Evolutionary conservation across 2,113 vertebrate genomes (phyloP).

Genomic region (Equus quagga): DNA sequence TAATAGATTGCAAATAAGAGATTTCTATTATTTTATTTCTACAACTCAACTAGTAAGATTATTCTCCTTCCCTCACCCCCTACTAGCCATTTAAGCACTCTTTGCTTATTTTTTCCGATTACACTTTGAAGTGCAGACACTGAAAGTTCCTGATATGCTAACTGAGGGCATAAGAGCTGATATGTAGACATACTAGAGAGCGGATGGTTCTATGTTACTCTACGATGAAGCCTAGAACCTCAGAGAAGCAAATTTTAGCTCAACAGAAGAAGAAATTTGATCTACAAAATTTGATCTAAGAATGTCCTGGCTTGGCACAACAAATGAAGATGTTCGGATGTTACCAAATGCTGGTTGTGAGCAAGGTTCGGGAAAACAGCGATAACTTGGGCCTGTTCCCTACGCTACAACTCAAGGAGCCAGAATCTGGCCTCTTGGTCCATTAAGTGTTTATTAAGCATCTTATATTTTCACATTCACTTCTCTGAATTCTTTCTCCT

Average conservation of each 20-base stretch:
- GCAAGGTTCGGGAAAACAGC: neutral
- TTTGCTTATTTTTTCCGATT: constrained; percentile 3
- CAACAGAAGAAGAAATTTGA: neutral
- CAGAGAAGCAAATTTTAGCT: neutral
- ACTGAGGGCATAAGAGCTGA: neutral
- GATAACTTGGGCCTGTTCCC: neutral
- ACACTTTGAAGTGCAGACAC: neutral
- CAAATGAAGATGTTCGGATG: neutral
- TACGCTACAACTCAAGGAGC: neutral
- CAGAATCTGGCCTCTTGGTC: neutral
- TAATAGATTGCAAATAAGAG: neutral
- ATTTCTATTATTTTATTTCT: neutral
- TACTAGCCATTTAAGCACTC: neutral
- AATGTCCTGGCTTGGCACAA: neutral
- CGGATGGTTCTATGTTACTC: neutral
- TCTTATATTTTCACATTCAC: neutral
- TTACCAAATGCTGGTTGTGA: too few relatives aligned
- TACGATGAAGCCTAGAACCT: neutral
- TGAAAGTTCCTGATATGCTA: neutral
- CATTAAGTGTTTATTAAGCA: neutral
- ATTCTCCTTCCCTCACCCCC: neutral
- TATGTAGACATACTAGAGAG: neutral
- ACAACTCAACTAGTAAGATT: neutral
- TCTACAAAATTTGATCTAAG: neutral
- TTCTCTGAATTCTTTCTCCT: neutral